phyloP scores from a whole-genome alignment of 1,140 invertebrate genomes.

The Vanessa atalanta region DNA sequence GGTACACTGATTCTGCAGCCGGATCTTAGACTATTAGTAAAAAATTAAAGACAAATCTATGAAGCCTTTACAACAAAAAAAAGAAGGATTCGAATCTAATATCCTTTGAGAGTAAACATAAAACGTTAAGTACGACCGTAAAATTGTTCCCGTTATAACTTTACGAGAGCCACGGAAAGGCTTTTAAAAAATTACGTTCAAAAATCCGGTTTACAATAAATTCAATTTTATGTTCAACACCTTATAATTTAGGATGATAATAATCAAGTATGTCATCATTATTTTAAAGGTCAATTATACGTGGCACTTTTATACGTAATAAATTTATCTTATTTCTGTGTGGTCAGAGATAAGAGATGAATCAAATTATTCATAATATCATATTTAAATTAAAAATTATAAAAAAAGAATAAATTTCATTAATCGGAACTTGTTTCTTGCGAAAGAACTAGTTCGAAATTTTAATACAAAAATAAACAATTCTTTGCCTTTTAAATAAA shows the following conservation, averaged over 20 bases:
- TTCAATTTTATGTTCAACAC: constrained; percentile 31
- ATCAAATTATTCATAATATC: background rate
- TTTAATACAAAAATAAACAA: no score
- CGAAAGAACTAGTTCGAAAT: no score
- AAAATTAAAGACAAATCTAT: background rate
- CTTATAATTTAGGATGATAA: constrained; percentile 31
- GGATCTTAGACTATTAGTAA: no score
- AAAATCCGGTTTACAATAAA: constrained; percentile 32
- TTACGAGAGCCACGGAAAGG: constrained; percentile 25
- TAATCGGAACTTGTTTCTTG: no score
- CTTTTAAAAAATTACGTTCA: constrained; percentile 13
- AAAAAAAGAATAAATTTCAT: no score
- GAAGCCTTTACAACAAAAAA: background rate
- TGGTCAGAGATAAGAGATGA: background rate
- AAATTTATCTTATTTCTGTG: constrained; percentile 11
- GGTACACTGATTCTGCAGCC: no score
- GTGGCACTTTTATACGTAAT: constrained; percentile 15
- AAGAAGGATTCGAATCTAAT: background rate
- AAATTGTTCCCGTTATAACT: constrained; percentile 10
- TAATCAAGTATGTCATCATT: constrained; percentile 21
- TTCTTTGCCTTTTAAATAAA: no score
- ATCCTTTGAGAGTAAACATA: constrained; percentile 3
- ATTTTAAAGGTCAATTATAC: constrained; percentile 23
- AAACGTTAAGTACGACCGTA: background rate
- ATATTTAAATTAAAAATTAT: no score